Evolutionary conservation across 2,113 vertebrate species (phyloP).

Genomic region (Tylochromis polylepis): DNA sequence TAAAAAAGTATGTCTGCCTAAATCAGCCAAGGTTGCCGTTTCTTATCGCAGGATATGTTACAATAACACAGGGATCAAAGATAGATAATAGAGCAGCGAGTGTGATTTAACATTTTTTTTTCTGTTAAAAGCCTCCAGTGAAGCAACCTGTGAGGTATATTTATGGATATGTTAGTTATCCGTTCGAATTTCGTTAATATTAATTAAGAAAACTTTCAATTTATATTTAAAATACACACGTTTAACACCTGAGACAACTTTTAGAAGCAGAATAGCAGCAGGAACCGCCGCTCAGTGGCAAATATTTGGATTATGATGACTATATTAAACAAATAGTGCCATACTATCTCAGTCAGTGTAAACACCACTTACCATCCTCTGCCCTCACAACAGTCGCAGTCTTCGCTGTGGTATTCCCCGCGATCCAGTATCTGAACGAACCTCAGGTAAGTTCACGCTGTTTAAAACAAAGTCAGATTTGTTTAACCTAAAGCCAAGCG

Average conservation of each 20-base stretch:
- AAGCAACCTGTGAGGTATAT: neutral
- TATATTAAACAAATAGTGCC: neutral
- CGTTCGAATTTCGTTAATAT: neutral
- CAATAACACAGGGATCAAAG: neutral
- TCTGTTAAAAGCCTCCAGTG: neutral
- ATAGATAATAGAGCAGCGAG: neutral
- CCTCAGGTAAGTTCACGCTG: neutral
- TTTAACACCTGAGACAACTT: neutral
- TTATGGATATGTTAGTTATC: neutral
- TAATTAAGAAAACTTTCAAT: neutral
- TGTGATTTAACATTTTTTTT: neutral
- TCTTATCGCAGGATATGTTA: neutral
- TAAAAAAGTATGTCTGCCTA: neutral
- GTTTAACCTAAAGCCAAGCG: neutral
- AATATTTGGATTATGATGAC: neutral
- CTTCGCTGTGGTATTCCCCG: neutral
- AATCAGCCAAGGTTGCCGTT: neutral
- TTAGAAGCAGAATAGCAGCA: neutral
- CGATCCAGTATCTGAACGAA: slow-evolving; percentile 3
- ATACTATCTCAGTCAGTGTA: neutral
- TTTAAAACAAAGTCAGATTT: neutral
- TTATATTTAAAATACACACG: neutral
- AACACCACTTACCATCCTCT: slow-evolving; percentile 62
- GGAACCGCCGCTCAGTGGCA: neutral
- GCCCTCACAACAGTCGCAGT: slow-evolving; percentile 4